Evolutionary conservation across 2,888 invertebrate genomes (phyloP), one percentile per base, ranked within the genome.

Genomic region (Atethmia centrago): DNA sequence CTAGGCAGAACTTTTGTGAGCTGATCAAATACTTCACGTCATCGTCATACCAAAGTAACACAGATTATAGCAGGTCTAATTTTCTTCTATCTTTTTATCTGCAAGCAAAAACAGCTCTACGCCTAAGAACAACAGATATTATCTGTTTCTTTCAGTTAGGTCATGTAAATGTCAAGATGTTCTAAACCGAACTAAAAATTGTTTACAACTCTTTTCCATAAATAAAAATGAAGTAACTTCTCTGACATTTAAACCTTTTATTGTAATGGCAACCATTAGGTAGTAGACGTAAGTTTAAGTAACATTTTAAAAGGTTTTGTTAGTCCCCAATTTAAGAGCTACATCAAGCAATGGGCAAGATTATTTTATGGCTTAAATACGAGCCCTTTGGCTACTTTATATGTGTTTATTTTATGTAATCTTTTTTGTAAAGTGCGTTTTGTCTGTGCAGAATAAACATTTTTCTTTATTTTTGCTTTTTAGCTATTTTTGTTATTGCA

Each of bases 251-350:
- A 9, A 25, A 49, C 3, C 12, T 56, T 68, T 74, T 56, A n/a
- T 31, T 53, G 31, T 51, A 55, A 62, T 47, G 67, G n/a, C 16
- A n/a, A 0, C 36, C 28, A 36, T n/a, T 63, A 14, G 21, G 9
- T 40, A 45, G 9, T 10, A 21, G 45, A 25, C 31, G 40, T 51
- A 53, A 65, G 12, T 76, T 28, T 66, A 10, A 36, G 76, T 77
- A 31, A 74, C 25, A 36, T 49, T 74, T 69, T 14, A 25, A 74
- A 77, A 67, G 45, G 77, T 49, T 67, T 40, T 49, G 1, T n/a
- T 7, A 10, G 40, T 42, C 28, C 47, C 36, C 53, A 64, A 77
- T 59, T 55, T 40, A 55, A 21, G 7, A 28, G 25, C 21, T n/a
- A n/a, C n/a, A n/a, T n/a, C n/a, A n/a, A n/a, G n/a, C n/a, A n/a